phyloP scores from a whole-genome alignment of 1,140 invertebrate genomes.

The Dreissena rostriformis region DNA sequence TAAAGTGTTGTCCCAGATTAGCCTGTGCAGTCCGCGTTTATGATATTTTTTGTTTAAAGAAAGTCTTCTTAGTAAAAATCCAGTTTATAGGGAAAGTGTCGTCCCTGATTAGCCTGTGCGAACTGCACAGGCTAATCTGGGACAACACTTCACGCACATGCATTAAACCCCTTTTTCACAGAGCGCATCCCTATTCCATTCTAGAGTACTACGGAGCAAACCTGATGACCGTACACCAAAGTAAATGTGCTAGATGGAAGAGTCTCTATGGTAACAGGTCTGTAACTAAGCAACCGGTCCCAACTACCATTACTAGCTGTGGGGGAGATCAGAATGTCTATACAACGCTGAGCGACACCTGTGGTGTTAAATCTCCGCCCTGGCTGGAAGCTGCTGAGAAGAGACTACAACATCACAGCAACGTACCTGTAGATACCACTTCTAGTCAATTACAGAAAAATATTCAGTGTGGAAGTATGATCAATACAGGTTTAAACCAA shows the following conservation, averaged over 20 bases:
- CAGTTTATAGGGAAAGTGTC: no score
- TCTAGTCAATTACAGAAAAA: not conserved
- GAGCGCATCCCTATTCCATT: no score
- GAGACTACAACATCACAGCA: constrained; percentile 16
- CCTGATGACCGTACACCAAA: constrained; percentile 12
- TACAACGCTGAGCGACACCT: not conserved
- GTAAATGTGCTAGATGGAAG: constrained; percentile 20
- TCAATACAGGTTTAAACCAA: not conserved
- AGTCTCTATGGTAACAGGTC: not conserved
- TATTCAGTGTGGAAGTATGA: not conserved
- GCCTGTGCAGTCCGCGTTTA: no score
- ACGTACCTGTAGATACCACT: not conserved
- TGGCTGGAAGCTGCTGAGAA: constrained; percentile 43
- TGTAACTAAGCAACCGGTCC: constrained; percentile 4
- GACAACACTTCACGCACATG: no score
- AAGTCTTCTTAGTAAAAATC: no score
- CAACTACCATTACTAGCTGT: not conserved
- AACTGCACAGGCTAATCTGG: no score
- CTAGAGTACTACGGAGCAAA: constrained; percentile 25
- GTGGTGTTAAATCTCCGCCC: constrained; percentile 26
- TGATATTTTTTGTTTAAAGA: no score
- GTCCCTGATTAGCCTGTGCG: no score
- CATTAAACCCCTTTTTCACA: no score
- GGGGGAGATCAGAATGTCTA: not conserved
- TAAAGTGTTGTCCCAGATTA: no score